Conservation (phyloP, 2,797 vertebrate species). For the Phoeniculus purpureus region DNA sequence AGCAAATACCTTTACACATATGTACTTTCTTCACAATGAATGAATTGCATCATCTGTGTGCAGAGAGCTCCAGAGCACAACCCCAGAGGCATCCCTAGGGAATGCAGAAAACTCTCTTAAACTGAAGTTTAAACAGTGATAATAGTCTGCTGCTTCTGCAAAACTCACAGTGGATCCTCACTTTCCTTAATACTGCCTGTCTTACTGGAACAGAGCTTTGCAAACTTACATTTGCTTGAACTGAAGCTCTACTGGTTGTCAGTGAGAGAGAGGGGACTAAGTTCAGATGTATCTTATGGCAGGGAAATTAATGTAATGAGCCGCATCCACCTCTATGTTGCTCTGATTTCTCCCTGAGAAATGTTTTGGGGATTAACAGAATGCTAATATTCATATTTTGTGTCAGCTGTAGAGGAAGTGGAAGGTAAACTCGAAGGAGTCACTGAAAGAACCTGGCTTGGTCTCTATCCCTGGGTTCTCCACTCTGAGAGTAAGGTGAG, state of each 20-base stretch:
- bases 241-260: neutral
- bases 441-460: neutral
- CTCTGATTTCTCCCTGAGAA: neutral
- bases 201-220: neutral
- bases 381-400: neutral
- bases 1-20: neutral
- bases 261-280: neutral
- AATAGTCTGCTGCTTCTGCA: neutral
- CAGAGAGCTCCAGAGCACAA: neutral
- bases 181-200: neutral
- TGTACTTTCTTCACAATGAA: fast-evolving
- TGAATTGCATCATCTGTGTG: neutral
- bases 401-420: neutral
- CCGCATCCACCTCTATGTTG: neutral
- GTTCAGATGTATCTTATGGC: neutral
- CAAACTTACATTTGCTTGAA: neutral
- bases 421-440: conserved; percentile 1
- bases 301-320: neutral
- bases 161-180: neutral
- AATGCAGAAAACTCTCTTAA: neutral
- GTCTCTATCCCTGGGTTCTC: neutral
- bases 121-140: neutral
- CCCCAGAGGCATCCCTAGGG: neutral
- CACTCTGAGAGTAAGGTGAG: neutral
- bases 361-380: neutral